Base-by-base conservation (phyloP, 2,113 vertebrate genomes). In the Brachyhypopomus gauderio region DNA sequence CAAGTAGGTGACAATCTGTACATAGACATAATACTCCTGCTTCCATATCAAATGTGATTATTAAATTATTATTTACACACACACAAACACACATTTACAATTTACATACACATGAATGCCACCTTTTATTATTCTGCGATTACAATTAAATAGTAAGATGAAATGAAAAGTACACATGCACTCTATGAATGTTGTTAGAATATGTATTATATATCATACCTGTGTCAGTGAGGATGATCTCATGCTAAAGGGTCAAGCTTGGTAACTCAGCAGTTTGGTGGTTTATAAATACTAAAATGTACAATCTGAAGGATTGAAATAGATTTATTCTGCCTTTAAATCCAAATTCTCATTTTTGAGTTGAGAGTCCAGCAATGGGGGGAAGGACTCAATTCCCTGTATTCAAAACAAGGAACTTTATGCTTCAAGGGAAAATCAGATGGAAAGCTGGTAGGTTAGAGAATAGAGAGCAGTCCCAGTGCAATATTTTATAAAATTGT, bases 181-280 rank as follows among this genome's bases (percentile, higher is more conserved):
- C 1, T 69, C 14, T 19, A 69, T 41, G 38, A 4, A n/a, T 70
- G 20, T 5, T 27, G 20, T 36, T 70, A 38, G 30, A 1, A 59
- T 58, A 70, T 34, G 70, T 12, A 16, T 25, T 3, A 69, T 67
- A 77, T 59, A 11, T 11, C 5, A 45, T 45, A 64, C 45, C 6
- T 20, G 36, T 17, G 19, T 67, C 64, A 36, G 17, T 55, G 17
- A 55, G 27, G 25, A 59, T 38, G 34, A 69, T 55, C 27, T 62
- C 77, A 79, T 72, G 77, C 77, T 16, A 36, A 62, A 72, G 27
- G 7, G 16, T 56, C 23, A 71, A 71, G 52, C 22, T 64, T 60
- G 30, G 23, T 41, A 71, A 79, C 52, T 58, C 41, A 56, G 20
- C 27, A 67, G 6, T 66, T 66, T 34, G 63, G 6, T n/a, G 17